phyloP scores from a whole-genome alignment of 2,113 vertebrate species.

The Lepidothrix coronata region DNA sequence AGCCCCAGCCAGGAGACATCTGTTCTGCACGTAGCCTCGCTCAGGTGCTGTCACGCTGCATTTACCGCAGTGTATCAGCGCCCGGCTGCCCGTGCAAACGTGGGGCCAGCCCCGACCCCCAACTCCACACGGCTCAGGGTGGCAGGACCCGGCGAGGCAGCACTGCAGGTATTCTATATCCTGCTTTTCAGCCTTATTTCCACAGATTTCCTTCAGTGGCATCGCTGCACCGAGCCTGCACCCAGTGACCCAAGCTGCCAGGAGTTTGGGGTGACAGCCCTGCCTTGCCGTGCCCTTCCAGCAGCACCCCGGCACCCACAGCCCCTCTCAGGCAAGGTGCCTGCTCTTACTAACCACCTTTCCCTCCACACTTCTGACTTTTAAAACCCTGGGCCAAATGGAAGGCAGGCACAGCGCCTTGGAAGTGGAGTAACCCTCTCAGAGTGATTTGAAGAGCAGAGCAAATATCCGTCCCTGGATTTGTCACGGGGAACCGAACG shows the following conservation, averaged over 20 bases:
- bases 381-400: rapidly evolving
- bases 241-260: too few relatives aligned
- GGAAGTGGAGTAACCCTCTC: background rate
- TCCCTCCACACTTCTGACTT: background rate
- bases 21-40: slow-evolving; percentile 64
- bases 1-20: slow-evolving; percentile 67
- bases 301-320: background rate
- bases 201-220: background rate
- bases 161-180: background rate
- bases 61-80: slow-evolving; percentile 26
- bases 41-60: slow-evolving; percentile 69
- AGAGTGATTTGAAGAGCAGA: background rate
- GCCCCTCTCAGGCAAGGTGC: background rate
- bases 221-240: rapidly evolving
- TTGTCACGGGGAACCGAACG: background rate
- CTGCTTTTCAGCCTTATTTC: background rate
- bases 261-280: rapidly evolving
- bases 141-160: background rate
- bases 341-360: rapidly evolving
- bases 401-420: background rate
- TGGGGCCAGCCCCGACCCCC: background rate
- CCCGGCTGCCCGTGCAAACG: background rate
- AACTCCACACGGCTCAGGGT: background rate
- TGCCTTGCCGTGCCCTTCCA: background rate
- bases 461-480: background rate